Evolutionary conservation across 2,888 invertebrate genomes (phyloP).

Genomic region (Norana najaformis): DNA sequence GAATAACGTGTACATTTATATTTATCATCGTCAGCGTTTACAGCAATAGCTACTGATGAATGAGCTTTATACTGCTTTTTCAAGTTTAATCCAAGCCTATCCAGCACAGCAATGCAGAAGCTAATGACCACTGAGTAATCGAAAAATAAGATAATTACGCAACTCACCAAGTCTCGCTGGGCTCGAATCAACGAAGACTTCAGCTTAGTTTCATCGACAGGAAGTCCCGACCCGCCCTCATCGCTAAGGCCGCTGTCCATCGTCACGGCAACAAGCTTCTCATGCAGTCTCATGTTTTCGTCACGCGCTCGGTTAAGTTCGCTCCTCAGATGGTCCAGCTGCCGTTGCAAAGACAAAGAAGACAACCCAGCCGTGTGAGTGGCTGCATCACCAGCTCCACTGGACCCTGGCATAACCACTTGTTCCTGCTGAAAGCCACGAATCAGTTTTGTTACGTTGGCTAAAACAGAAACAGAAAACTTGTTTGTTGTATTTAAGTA

Average conservation of each 20-base stretch:
- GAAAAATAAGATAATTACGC: background rate
- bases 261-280: constrained; percentile 24
- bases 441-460: background rate
- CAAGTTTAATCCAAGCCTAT: no score
- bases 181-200: constrained; percentile 40
- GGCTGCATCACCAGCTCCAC: background rate
- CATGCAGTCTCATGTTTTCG: constrained; percentile 34
- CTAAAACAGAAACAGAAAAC: background rate
- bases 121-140: background rate
- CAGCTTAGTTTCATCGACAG: constrained; percentile 39
- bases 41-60: no score
- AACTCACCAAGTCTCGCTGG: constrained; percentile 44
- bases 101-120: no score
- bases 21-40: no score
- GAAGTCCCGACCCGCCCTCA: background rate
- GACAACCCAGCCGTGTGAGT: background rate
- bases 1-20: no score
- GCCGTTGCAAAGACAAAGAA: background rate
- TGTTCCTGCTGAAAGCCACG: background rate
- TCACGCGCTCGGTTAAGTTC: constrained; percentile 25
- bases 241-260: constrained; percentile 3
- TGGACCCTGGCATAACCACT: background rate
- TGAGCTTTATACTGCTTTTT: no score
- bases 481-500: no score
- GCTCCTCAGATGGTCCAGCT: constrained; percentile 26